These are phyloP conservation scores for Tetramorium bicarinatum DNA, from an alignment of 2,888 invertebrate genomes.

Conservation along the genomic window DNA sequence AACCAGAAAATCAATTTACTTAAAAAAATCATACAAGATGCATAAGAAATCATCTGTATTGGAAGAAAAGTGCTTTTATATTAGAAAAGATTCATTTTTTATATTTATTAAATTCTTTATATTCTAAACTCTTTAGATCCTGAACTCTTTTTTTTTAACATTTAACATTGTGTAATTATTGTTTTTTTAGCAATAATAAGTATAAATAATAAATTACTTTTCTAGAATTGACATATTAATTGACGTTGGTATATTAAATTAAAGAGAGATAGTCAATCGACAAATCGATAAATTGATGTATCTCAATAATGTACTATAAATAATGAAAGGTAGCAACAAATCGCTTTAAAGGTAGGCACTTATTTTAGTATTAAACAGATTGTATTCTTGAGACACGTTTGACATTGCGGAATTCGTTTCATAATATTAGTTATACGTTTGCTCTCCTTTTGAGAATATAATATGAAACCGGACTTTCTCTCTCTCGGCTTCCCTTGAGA, in stretches of 20 bases:
- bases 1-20: neutral
- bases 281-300: neutral
- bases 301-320: neutral
- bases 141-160: neutral
- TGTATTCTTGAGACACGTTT: slow-evolving; percentile 60
- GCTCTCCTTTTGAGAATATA: slow-evolving; percentile 65
- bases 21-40: neutral
- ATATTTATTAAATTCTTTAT: neutral
- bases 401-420: slow-evolving; percentile 74
- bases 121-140: neutral
- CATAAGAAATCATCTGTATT: neutral
- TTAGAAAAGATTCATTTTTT: neutral
- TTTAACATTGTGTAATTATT: neutral
- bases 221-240: neutral
- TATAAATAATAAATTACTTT: neutral
- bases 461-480: slow-evolving; percentile 74
- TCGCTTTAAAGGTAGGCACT: too few relatives aligned
- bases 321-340: neutral
- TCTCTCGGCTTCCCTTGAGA: slow-evolving; percentile 68
- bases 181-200: neutral
- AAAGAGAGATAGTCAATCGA: too few relatives aligned
- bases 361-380: neutral
- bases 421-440: slow-evolving; percentile 73
- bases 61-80: neutral
- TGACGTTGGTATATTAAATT: neutral